These are phyloP conservation scores for Psittacula echo DNA, from an alignment of 2,797 vertebrate genomes.

Conservation along the genomic window DNA sequence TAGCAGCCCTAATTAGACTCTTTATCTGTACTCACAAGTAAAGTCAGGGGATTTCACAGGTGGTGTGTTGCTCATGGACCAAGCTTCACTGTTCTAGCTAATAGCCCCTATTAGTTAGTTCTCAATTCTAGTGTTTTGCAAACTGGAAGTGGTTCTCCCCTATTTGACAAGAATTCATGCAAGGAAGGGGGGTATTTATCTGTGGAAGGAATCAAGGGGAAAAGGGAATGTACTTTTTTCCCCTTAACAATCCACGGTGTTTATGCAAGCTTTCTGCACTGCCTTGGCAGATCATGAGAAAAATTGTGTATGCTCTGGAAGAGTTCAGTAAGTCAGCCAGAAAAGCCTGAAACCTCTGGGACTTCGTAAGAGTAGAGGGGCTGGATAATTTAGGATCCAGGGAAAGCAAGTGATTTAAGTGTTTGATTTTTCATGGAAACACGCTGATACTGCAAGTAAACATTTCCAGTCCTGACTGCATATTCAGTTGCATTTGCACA, in stretches of 20 bases:
- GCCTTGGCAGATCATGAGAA: conserved; percentile 31
- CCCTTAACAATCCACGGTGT: not conserved
- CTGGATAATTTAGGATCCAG: not conserved
- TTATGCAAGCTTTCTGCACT: not conserved
- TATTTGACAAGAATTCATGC: not conserved
- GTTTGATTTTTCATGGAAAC: conserved; percentile 3
- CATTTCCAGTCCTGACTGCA: not conserved
- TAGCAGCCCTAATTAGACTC: conserved; percentile 41
- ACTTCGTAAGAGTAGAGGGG: not conserved
- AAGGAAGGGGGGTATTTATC: not conserved
- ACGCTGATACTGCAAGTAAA: not conserved
- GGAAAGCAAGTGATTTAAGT: not conserved
- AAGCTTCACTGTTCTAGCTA: not conserved
- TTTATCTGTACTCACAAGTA: conserved; percentile 4
- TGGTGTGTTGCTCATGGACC: not conserved
- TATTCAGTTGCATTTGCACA: not conserved
- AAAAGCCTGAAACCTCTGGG: conserved; percentile 18
- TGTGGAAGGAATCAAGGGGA: not conserved
- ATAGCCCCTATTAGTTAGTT: conserved; percentile 3
- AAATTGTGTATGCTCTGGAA: not conserved
- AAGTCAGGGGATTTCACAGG: conserved; percentile 12
- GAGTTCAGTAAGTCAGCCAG: not conserved
- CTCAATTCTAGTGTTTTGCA: not conserved
- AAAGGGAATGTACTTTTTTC: not conserved
- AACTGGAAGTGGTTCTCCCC: not conserved